Conservation (phyloP, 1,140 invertebrate genomes). For the Asobara japonica region DNA sequence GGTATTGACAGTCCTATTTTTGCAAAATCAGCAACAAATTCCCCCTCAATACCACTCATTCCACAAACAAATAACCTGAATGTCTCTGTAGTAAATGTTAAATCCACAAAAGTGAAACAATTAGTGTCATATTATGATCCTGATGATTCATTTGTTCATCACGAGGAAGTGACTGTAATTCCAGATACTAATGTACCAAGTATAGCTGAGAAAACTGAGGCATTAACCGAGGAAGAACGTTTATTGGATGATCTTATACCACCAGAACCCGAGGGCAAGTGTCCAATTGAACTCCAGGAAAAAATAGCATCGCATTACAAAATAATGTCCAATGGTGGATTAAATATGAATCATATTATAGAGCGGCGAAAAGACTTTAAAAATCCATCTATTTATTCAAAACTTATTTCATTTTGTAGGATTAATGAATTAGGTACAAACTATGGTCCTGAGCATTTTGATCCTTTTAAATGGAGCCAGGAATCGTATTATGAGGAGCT, state of each 20-base stretch:
- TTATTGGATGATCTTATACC: conserved; percentile 76
- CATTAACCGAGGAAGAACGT: conserved; percentile 65
- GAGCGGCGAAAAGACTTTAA: conserved; percentile 92
- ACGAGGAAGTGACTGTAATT: conserved; percentile 72
- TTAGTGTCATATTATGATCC: conserved; percentile 81
- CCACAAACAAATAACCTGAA: conserved; percentile 25
- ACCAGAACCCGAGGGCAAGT: conserved; percentile 82
- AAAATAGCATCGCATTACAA: conserved; percentile 84
- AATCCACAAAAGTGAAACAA: conserved; percentile 61
- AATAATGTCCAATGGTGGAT: conserved; percentile 77
- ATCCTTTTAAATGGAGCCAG: conserved; percentile 90
- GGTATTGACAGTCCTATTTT: conserved; percentile 53
- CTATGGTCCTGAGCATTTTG: conserved; percentile 91
- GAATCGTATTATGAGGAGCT: conserved; percentile 95
- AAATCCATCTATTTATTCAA: conserved; percentile 98
- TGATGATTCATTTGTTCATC: background rate
- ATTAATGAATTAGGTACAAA: conserved; percentile 97
- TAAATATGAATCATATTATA: conserved; percentile 90
- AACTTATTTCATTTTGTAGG: conserved; percentile 91
- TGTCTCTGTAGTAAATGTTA: conserved; percentile 47
- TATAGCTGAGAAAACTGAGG: conserved; percentile 36
- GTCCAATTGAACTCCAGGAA: conserved; percentile 81
- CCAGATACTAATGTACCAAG: conserved; percentile 77
- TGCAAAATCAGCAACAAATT: conserved; percentile 55
- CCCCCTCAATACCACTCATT: conserved; percentile 52